Conservation (phyloP, 2,888 invertebrate genomes). For the Cosmopolites sordidus region DNA sequence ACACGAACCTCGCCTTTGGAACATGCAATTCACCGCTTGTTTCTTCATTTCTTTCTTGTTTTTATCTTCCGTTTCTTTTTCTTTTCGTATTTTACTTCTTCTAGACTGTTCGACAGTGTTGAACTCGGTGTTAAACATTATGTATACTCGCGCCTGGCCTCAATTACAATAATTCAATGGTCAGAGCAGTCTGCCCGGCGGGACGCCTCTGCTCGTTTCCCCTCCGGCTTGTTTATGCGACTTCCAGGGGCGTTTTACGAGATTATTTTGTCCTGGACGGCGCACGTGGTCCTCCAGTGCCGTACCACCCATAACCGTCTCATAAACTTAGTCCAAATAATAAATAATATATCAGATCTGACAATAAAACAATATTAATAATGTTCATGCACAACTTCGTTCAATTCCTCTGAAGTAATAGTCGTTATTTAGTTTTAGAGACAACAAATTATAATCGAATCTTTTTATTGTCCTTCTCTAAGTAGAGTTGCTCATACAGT, state of each 20-base stretch:
- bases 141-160: conserved; percentile 12
- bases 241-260: conserved; percentile 25
- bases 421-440: no score
- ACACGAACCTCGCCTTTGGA: background rate
- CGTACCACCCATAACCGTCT: background rate
- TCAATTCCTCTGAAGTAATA: no score
- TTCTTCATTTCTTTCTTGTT: background rate
- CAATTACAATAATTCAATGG: conserved; percentile 27
- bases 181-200: conserved; percentile 20
- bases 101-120: conserved; percentile 3
- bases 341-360: no score
- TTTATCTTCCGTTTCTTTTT: background rate
- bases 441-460: no score
- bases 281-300: background rate
- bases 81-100: no score
- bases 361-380: no score
- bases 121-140: conserved; percentile 22
- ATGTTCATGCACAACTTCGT: no score
- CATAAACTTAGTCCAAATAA: no score
- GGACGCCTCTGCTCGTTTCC: conserved; percentile 17
- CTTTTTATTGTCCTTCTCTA: no score
- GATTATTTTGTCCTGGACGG: conserved; percentile 8
- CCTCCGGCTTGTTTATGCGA: conserved; percentile 23
- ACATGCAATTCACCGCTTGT: background rate
- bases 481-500: no score